Percentiles rank a stretch among this genome's conserved stretches.
Conservation (phyloP, 2,113 vertebrate species). For the Ictalurus furcatus region DNA sequence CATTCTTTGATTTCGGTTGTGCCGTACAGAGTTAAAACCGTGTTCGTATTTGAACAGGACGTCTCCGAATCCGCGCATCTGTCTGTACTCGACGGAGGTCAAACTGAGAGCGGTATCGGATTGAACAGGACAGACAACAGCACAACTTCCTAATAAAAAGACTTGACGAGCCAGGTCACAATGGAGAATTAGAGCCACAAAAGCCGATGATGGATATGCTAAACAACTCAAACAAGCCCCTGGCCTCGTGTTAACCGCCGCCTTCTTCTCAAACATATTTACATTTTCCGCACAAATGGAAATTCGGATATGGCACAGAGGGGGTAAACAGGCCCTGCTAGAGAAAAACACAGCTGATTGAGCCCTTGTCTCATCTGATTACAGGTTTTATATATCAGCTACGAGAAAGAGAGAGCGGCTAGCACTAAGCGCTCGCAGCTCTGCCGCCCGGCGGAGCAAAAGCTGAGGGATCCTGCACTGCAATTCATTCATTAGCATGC, state of each 20-base stretch:
- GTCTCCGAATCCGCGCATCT: neutral
- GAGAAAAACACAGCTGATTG: conserved; percentile 51
- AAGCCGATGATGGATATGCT: conserved; percentile 37
- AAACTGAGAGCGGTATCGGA: neutral
- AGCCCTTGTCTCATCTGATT: conserved; percentile 60
- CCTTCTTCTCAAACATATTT: conserved; percentile 50
- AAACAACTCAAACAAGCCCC: conserved; percentile 37
- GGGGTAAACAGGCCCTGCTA: conserved; percentile 50
- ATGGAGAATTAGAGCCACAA: conserved; percentile 35
- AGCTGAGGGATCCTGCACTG: conserved; percentile 42
- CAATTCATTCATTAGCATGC: conserved; percentile 56
- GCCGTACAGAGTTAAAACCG: neutral
- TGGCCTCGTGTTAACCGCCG: conserved; percentile 37
- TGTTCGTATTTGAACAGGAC: neutral
- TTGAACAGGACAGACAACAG: conserved; percentile 9
- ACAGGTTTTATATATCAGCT: conserved; percentile 60
- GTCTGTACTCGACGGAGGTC: neutral
- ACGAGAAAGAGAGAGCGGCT: conserved; percentile 38
- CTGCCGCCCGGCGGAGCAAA: conserved; percentile 34
- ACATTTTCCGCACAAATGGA: conserved; percentile 56
- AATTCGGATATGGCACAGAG: conserved; percentile 51
- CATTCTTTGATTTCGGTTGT: neutral
- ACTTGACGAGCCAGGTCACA: conserved; percentile 29
- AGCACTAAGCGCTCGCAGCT: conserved; percentile 16
- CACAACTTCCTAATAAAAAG: conserved; percentile 18